phyloP scores from a whole-genome alignment of 2,113 vertebrate species.

The Amphiprion percula region DNA sequence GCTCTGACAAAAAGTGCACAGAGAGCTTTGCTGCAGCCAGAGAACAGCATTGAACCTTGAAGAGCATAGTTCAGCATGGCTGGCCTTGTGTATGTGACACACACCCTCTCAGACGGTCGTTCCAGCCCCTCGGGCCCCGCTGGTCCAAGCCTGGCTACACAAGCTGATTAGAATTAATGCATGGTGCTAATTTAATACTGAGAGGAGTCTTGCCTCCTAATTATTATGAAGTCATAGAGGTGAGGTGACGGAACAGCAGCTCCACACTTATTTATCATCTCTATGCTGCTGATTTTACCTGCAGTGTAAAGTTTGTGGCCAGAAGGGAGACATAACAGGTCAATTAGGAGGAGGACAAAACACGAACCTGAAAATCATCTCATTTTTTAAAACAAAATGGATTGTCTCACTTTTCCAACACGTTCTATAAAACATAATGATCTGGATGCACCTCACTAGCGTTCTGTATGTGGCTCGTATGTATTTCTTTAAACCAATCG shows the following conservation, averaged over 20 bases:
- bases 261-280: constrained; percentile 4
- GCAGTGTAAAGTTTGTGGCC: constrained; percentile 1
- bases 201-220: constrained; percentile 65
- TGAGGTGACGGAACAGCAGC: constrained; percentile 38
- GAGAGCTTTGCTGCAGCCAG: constrained; percentile 24
- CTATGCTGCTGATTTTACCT: constrained; percentile 17
- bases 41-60: constrained; percentile 67
- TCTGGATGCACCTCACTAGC: no score
- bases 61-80: constrained; percentile 72
- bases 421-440: no score
- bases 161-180: constrained; percentile 81
- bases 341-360: background rate
- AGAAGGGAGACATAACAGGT: background rate
- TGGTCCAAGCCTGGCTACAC: constrained; percentile 78
- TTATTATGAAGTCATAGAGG: constrained; percentile 75
- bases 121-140: constrained; percentile 36
- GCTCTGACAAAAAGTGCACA: constrained; percentile 31
- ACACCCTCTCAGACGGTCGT: background rate
- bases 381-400: no score
- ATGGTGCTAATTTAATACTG: constrained; percentile 74
- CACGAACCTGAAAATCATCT: background rate
- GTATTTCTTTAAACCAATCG: no score
- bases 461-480: no score
- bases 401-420: no score
- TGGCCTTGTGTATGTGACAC: constrained; percentile 22